phyloP scores from a whole-genome alignment of 2,113 vertebrate genomes.

The Cnemophilus loriae region DNA sequence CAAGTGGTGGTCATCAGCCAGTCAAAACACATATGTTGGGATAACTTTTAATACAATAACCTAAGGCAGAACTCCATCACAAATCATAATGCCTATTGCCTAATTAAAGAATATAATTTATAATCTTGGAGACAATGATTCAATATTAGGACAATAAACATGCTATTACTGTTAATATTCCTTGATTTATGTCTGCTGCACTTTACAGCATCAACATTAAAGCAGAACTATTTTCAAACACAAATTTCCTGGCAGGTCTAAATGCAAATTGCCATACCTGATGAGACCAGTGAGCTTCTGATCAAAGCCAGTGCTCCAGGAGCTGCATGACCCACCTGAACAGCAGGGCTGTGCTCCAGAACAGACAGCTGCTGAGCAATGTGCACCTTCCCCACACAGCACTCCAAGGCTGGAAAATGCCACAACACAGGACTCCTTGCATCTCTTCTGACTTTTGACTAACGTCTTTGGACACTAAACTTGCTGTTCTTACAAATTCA shows the following conservation, averaged over 20 bases:
- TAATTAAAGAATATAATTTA: background rate
- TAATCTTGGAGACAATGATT: background rate
- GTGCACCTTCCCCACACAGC: accelerated
- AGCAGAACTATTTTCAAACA: background rate
- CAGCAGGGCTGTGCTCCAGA: background rate
- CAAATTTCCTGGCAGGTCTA: background rate
- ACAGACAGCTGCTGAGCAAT: background rate
- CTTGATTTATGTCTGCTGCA: background rate
- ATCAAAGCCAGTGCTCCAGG: background rate
- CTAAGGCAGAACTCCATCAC: background rate
- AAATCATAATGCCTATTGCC: background rate
- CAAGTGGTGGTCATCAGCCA: background rate
- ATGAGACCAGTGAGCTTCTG: background rate
- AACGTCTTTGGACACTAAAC: background rate
- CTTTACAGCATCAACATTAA: background rate
- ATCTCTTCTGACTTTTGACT: background rate
- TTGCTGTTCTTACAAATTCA: background rate
- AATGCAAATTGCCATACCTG: background rate
- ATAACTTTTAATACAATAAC: background rate
- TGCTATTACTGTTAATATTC: background rate
- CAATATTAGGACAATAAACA: background rate
- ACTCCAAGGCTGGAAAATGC: background rate
- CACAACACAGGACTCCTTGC: background rate
- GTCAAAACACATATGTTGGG: background rate
- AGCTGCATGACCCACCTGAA: background rate